Conservation (phyloP, 2,113 vertebrate genomes). For the Petaurus breviceps region DNA sequence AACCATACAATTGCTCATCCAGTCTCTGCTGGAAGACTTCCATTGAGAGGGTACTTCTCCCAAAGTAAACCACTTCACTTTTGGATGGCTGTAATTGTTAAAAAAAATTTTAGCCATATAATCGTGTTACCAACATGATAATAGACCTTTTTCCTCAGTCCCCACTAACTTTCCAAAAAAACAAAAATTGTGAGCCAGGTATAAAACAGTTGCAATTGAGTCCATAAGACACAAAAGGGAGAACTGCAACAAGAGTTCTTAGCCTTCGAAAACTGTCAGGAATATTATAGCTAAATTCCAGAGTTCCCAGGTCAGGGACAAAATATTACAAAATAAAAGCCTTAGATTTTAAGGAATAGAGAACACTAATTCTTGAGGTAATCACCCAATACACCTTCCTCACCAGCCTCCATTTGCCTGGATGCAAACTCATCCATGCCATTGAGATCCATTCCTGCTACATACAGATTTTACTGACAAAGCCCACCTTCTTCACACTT, state of each 20-base stretch:
- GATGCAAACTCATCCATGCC: not conserved
- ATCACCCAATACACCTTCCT: not conserved
- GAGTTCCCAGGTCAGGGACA: too few relatives aligned
- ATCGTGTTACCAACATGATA: not conserved
- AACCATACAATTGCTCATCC: not conserved
- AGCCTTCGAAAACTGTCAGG: too few relatives aligned
- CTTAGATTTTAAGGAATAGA: not conserved
- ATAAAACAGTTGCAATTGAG: not conserved
- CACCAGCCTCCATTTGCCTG: not conserved
- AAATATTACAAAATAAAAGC: not conserved
- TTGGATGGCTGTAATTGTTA: not conserved
- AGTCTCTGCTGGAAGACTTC: not conserved
- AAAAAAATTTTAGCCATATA: not conserved
- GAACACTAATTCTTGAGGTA: not conserved
- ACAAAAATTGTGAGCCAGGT: not conserved
- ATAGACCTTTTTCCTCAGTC: not conserved
- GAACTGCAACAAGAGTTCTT: not conserved
- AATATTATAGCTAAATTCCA: too few relatives aligned
- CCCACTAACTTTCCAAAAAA: not conserved
- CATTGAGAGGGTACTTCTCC: not conserved
- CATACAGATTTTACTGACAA: not conserved
- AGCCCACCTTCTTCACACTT: not conserved
- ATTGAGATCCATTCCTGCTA: not conserved
- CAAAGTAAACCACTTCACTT: not conserved
- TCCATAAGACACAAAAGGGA: not conserved